Conservation (phyloP, 2,797 vertebrate genomes). For the Hydrocynus forskahlii region DNA sequence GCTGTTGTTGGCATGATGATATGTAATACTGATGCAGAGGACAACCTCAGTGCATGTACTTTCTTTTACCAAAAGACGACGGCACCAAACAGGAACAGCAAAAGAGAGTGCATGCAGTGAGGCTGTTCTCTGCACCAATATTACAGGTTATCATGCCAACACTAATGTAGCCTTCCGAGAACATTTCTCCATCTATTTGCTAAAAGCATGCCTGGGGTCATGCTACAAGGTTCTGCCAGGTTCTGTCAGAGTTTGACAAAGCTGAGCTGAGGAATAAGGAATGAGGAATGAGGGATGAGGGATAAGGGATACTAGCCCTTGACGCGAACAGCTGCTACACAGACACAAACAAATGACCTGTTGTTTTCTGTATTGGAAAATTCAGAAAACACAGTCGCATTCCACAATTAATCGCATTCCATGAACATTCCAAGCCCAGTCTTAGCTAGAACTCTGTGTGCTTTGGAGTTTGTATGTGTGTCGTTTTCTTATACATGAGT, state of each 20-base stretch:
- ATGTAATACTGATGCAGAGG: not conserved
- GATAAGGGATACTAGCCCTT: not conserved
- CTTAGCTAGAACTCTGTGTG: not conserved
- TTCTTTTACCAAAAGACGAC: not conserved
- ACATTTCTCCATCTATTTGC: too few species aligned
- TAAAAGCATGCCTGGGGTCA: not conserved
- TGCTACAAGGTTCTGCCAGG: too few species aligned
- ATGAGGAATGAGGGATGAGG: too few species aligned
- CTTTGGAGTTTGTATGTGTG: not conserved
- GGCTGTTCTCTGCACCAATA: too few species aligned
- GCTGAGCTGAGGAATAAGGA: too few species aligned
- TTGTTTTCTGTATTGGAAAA: not conserved
- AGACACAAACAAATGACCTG: not conserved
- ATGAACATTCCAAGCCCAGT: not conserved
- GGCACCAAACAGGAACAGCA: not conserved
- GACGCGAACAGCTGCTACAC: not conserved
- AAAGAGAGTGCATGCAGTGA: too few species aligned
- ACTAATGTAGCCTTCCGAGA: too few species aligned
- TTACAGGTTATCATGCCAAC: too few species aligned
- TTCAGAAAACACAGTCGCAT: too few species aligned
- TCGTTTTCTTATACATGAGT: not conserved
- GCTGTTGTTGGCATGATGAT: not conserved
- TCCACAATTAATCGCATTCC: not conserved
- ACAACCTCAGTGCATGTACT: not conserved
- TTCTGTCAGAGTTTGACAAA: too few species aligned